phyloP scores from a whole-genome alignment of 30 jellyfish, hydroid and myxozoan species.

The Pseudorhiza aurosa region DNA sequence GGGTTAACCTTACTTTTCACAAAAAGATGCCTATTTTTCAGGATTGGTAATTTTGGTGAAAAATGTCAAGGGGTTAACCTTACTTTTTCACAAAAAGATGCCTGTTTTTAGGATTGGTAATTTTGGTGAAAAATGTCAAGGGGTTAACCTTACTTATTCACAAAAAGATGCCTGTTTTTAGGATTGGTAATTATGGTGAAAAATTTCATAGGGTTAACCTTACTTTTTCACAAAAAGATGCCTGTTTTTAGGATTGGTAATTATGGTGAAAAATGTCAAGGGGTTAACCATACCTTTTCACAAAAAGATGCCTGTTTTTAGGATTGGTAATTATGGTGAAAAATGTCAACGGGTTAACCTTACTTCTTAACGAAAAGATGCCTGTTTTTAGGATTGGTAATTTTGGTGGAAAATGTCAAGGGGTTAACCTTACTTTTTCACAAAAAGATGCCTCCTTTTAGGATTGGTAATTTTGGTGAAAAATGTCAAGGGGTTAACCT shows the following conservation, averaged over 20 bases:
- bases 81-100: background rate
- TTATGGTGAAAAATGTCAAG: background rate
- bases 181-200: background rate
- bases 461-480: no score
- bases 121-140: background rate
- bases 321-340: no score
- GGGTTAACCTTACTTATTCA: background rate
- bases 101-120: background rate
- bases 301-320: no score
- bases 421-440: conserved; percentile 7
- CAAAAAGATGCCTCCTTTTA: no score
- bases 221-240: background rate
- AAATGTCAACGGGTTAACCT: no score
- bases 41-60: background rate
- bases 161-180: background rate
- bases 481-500: no score
- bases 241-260: background rate
- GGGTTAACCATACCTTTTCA: background rate
- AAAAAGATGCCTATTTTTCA: background rate
- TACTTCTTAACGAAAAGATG: background rate
- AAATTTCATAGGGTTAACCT: background rate
- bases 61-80: background rate
- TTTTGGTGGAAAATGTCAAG: background rate
- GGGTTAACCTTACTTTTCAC: background rate
- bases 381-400: background rate